phyloP scores from a whole-genome alignment of 2,113 vertebrate species.

The Thunnus thynnus region DNA sequence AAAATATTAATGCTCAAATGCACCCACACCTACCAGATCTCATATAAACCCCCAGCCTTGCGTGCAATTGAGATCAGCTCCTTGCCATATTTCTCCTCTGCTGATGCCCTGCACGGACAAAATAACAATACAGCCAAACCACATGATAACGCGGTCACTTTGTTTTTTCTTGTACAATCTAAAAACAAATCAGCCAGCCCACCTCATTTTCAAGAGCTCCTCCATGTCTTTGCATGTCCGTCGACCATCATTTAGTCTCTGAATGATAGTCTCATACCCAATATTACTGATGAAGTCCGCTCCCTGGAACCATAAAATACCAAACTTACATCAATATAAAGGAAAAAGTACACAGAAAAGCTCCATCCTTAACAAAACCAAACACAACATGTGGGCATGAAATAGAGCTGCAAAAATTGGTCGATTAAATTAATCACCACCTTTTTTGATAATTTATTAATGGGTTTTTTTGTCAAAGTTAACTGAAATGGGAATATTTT shows the following conservation, averaged over 20 bases:
- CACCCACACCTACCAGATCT: conserved; percentile 87
- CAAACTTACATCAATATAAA: not conserved
- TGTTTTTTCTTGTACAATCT: not conserved
- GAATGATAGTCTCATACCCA: conserved; percentile 89
- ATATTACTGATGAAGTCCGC: conserved; percentile 89
- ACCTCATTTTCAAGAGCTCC: conserved; percentile 94
- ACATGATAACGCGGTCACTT: not conserved
- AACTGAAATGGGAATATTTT: too few species aligned
- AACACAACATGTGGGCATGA: too few species aligned
- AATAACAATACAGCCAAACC: not conserved
- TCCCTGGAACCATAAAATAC: conserved; percentile 80
- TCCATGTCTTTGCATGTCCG: conserved; percentile 95
- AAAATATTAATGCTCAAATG: not conserved
- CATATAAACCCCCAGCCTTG: conserved; percentile 91
- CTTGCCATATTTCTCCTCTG: conserved; percentile 95
- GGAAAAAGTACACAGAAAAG: too few species aligned
- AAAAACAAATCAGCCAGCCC: not conserved
- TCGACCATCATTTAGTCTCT: conserved; percentile 90
- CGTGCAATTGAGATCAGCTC: conserved; percentile 92
- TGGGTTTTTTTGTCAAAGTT: too few species aligned
- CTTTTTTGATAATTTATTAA: too few species aligned
- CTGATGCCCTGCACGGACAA: conserved; percentile 86
- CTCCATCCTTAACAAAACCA: too few species aligned
- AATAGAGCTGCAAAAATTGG: too few species aligned
- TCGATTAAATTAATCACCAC: too few species aligned